Percentiles rank a stretch among this genome's conserved stretches.
These are phyloP conservation scores for Chrysotoxum bicinctum DNA, from an alignment of 2,888 invertebrate species.

Conservation along the genomic window DNA sequence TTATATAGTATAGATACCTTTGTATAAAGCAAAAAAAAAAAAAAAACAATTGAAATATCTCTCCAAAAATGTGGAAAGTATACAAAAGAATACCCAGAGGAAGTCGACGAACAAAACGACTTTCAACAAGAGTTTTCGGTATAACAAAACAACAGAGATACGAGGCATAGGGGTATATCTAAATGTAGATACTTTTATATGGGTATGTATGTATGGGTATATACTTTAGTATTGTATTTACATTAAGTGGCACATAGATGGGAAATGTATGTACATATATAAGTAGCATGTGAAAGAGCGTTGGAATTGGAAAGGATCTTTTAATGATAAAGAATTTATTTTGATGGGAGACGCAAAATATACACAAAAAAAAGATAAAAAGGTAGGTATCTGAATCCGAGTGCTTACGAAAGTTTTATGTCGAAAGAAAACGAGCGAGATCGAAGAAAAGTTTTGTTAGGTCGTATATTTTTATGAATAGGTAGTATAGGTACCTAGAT, in stretches of 20 bases:
- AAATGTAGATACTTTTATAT: not conserved
- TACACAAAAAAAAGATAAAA: not conserved
- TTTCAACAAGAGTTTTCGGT: constrained; percentile 30
- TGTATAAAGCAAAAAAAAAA: not conserved
- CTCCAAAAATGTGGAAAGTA: constrained; percentile 68
- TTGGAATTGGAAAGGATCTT: constrained; percentile 62
- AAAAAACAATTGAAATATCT: constrained; percentile 36
- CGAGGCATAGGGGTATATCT: constrained; percentile 8
- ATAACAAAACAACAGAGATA: not conserved
- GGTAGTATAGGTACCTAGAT: not conserved
- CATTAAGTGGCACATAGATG: not conserved
- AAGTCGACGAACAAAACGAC: constrained; percentile 51
- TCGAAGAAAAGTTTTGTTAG: constrained; percentile 1
- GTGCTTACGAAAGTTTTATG: not conserved
- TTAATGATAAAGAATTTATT: constrained; percentile 45
- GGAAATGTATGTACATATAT: not conserved
- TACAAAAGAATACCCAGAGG: constrained; percentile 63
- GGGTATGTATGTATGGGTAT: not conserved
- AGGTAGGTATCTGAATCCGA: constrained; percentile 2
- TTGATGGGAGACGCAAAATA: constrained; percentile 25
- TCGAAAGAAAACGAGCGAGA: constrained; percentile 1
- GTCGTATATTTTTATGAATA: not conserved
- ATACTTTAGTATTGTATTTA: not conserved
- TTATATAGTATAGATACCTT: too few species aligned
- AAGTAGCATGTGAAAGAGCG: constrained; percentile 29